Base-by-base conservation (phyloP, 1,140 invertebrate species). In the Zaprionus lachaisei region DNA sequence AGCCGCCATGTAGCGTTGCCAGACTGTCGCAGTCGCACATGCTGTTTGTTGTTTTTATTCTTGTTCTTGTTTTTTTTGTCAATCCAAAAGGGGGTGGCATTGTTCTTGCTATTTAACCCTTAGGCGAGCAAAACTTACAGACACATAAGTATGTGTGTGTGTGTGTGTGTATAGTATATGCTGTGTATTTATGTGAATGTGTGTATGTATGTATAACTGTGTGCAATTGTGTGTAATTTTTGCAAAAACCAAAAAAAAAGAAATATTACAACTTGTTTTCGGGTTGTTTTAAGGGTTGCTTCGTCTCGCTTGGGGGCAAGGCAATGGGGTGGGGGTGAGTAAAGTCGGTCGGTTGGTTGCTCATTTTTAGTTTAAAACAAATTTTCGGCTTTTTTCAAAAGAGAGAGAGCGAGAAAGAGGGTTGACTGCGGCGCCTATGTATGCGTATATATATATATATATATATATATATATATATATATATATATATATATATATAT, bases 231-330 rank as follows among this genome's bases (percentile, higher is more conserved):
- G n/a, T 41, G 62, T 66, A 66, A 49, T 76, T 70, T 86, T 86
- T 55, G 83, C 77, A 83, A 89, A 67, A 56, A 63, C 68, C 65
- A 83, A 63, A 81, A 79, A 70, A 83, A 89, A 64, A 55, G 65
- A 72, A 87, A 63, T 81, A 79, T 89, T 75, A 81, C 81, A 89
- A 89, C 71, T 83, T 84, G 74, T 72, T 83, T 76, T 77, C n/a
- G 72, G 15, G 9, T 5, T 37, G n/a, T 22, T 49, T 66, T 89
- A 84, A 71, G 84, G 84, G 84, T 87, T 73, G 75, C 22, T 24
- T 11, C 62, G 34, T 31, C 15, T 64, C 38, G 26, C 38, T 54
- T 51, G 47, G 9, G 28, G 28, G 9, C 9, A 3, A 34, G 37
- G 54, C 24, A 62, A 68, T 54, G 71, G 73, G 60, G 49, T 49